phyloP scores from a whole-genome alignment of 92 coral and sea anemone genomes.

The Actinernus sp. region DNA sequence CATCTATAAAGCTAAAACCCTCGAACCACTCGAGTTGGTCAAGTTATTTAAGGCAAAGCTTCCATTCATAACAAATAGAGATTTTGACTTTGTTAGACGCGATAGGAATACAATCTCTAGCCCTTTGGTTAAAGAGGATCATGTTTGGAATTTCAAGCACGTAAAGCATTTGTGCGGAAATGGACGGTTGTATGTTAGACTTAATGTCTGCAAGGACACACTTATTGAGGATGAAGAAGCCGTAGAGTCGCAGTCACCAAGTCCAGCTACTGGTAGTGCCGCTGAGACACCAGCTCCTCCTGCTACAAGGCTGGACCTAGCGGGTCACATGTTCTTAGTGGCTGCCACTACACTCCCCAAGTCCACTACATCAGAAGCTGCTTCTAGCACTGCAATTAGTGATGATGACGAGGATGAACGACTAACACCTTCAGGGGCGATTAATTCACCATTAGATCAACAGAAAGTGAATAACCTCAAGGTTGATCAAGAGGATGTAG shows the following conservation, averaged over 20 bases:
- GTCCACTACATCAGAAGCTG: slow-evolving; percentile 16
- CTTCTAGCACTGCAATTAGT: slow-evolving; percentile 17
- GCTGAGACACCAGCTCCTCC: neutral
- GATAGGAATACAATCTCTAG: slow-evolving; percentile 44
- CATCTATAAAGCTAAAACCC: too few relatives aligned
- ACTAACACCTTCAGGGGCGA: slow-evolving; percentile 29
- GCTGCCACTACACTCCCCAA: slow-evolving; percentile 31
- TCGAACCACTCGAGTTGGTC: too few relatives aligned
- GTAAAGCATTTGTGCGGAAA: slow-evolving; percentile 66
- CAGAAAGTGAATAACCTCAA: slow-evolving; percentile 38
- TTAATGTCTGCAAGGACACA: slow-evolving; percentile 38
- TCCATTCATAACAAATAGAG: slow-evolving; percentile 14
- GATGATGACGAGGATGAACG: slow-evolving; percentile 18
- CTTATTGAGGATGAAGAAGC: slow-evolving; percentile 13
- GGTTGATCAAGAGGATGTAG: slow-evolving; percentile 45
- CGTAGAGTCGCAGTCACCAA: slow-evolving; percentile 30
- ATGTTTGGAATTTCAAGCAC: slow-evolving; percentile 63
- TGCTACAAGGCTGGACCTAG: neutral
- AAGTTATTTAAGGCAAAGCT: too few relatives aligned
- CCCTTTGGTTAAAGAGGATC: slow-evolving; percentile 54
- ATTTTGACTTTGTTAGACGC: slow-evolving; percentile 62
- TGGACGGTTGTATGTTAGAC: slow-evolving; percentile 61
- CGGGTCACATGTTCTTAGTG: slow-evolving; percentile 8
- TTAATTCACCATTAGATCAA: slow-evolving; percentile 22
- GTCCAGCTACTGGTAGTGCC: slow-evolving; percentile 24